phyloP scores from a whole-genome alignment of 2,113 vertebrate genomes.

The Neodon shergylaensis region DNA sequence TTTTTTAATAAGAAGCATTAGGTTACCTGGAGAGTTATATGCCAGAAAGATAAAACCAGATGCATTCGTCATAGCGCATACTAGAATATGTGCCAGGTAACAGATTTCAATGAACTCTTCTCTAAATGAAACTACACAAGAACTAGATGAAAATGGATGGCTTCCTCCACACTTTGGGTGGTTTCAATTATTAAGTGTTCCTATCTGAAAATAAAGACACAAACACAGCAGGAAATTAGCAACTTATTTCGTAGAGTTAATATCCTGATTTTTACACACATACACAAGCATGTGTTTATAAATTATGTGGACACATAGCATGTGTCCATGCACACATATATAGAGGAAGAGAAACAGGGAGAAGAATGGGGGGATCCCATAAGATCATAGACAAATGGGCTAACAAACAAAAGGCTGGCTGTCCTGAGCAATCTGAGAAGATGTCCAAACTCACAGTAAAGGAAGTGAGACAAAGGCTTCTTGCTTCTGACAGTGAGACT shows the following conservation, averaged over 20 bases:
- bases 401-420: not conserved
- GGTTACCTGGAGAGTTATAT: not conserved
- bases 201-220: slow-evolving; percentile 39
- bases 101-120: not conserved
- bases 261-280: not conserved
- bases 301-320: not conserved
- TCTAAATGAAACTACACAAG: not conserved
- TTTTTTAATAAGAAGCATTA: not conserved
- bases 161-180: not conserved
- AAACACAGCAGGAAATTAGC: not conserved
- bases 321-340: not conserved
- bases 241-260: not conserved
- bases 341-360: not conserved
- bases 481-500: not conserved
- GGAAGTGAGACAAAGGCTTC: not conserved
- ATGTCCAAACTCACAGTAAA: not conserved
- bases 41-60: not conserved
- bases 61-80: not conserved
- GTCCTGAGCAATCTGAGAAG: not conserved
- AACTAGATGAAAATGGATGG: not conserved
- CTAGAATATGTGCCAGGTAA: not conserved
- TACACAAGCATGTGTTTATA: not conserved
- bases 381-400: not conserved
- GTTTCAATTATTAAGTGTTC: not conserved
- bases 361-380: not conserved